A percentile compares a stretch with the other conserved stretches of the same genome.
Evolutionary conservation across 2,113 vertebrate species (phyloP).

Genomic region (Plotosus lineatus): DNA sequence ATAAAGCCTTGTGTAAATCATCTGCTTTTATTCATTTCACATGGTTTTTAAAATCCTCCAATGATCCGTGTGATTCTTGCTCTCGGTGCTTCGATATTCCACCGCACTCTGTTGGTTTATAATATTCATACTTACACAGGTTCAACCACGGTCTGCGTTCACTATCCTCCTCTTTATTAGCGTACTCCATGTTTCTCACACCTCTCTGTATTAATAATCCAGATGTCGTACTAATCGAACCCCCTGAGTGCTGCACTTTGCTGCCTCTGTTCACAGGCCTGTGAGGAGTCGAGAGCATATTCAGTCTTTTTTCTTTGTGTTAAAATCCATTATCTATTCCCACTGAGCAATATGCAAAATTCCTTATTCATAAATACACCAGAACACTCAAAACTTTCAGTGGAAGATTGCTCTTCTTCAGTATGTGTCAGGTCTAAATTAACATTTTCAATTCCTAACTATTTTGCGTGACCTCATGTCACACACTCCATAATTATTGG

Average conservation of each 20-base stretch:
- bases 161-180: neutral
- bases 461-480: neutral
- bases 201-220: conserved; percentile 14
- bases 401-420: neutral
- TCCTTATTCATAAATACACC: neutral
- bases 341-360: conserved; percentile 11
- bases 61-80: neutral
- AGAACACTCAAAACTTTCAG: neutral
- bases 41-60: neutral
- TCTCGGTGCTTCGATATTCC: neutral
- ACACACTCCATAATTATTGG: too few relatives aligned
- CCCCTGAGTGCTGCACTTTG: conserved; percentile 24
- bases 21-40: neutral
- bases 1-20: conserved; percentile 5
- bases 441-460: neutral
- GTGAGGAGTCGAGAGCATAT: neutral
- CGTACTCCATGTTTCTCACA: neutral
- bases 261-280: neutral
- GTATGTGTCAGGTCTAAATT: neutral
- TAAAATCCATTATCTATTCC: conserved; percentile 36
- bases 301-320: conserved; percentile 16
- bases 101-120: conserved; percentile 8
- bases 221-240: conserved; percentile 17
- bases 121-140: neutral
- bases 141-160: neutral